phyloP scores from a whole-genome alignment of 2,888 invertebrate genomes.

The Machimus atricapillus region DNA sequence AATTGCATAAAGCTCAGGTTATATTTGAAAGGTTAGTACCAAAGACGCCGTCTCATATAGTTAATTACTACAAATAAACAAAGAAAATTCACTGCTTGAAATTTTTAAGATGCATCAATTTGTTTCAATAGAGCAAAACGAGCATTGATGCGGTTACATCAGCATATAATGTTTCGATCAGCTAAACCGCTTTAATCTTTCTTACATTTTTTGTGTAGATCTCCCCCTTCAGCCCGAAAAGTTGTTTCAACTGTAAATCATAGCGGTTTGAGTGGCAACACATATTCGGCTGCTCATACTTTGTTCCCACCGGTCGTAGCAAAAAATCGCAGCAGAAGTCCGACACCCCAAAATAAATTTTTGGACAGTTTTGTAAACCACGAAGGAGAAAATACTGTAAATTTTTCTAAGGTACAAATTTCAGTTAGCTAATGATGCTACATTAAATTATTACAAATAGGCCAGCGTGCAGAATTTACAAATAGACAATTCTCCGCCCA shows the following conservation, averaged over 20 bases:
- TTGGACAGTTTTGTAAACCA: background rate
- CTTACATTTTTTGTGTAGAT: conserved; percentile 51
- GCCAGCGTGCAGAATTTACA: background rate
- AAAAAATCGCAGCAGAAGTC: conserved; percentile 64
- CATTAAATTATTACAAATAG: background rate
- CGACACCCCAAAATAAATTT: conserved; percentile 63
- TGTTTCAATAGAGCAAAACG: background rate
- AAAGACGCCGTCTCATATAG: no score
- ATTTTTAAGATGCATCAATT: background rate
- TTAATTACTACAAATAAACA: no score
- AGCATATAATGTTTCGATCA: background rate
- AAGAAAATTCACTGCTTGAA: no score
- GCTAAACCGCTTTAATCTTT: background rate
- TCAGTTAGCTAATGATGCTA: background rate
- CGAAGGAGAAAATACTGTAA: conserved; percentile 34
- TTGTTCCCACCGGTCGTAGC: conserved; percentile 48
- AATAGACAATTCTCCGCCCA: conserved; percentile 52
- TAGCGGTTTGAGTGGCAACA: conserved; percentile 43
- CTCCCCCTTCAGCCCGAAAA: conserved; percentile 60
- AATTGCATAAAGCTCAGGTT: conserved; percentile 84
- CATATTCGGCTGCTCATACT: conserved; percentile 45
- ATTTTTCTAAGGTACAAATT: background rate
- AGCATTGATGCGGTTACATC: background rate
- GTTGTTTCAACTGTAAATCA: conserved; percentile 49
- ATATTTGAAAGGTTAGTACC: conserved; percentile 79